These are phyloP conservation scores for Bettongia penicillata DNA, from an alignment of 2,113 vertebrate genomes.

Conservation along the genomic window DNA sequence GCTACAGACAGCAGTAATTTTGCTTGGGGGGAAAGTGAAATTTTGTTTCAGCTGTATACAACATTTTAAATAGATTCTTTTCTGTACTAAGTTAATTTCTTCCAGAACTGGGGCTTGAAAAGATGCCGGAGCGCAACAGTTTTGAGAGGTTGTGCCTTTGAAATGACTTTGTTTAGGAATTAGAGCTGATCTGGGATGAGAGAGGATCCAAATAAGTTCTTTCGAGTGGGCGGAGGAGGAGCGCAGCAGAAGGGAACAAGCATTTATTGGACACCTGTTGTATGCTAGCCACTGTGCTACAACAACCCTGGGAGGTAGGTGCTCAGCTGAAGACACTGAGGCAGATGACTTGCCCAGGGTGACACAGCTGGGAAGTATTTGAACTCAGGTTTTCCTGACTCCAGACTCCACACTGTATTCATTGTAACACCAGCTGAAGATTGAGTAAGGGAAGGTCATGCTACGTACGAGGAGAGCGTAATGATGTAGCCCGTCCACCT, in stretches of 20 bases:
- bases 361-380: not conserved
- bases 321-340: not conserved
- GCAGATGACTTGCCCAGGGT: not conserved
- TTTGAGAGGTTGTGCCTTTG: conserved; percentile 51
- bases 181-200: conserved; percentile 32
- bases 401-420: not conserved
- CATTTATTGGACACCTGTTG: conserved; percentile 8
- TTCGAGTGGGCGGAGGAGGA: not conserved
- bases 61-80: conserved; percentile 60
- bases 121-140: not conserved
- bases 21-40: conserved; percentile 65
- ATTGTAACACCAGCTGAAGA: not conserved
- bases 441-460: not conserved
- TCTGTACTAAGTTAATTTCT: conserved; percentile 61
- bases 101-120: conserved; percentile 51
- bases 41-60: conserved; percentile 58
- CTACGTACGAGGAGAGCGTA: not conserved
- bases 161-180: conserved; percentile 40
- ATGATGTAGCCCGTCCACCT: not conserved
- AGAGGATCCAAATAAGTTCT: conserved; percentile 20
- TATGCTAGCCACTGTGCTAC: not conserved
- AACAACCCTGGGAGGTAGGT: not conserved
- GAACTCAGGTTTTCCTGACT: not conserved
- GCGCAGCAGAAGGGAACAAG: conserved; percentile 47
- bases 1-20: conserved; percentile 59